Evolutionary conservation across 2,888 invertebrate species (phyloP), one percentile per base, ranked within the genome.

Genomic region (Sacculina carcini): DNA sequence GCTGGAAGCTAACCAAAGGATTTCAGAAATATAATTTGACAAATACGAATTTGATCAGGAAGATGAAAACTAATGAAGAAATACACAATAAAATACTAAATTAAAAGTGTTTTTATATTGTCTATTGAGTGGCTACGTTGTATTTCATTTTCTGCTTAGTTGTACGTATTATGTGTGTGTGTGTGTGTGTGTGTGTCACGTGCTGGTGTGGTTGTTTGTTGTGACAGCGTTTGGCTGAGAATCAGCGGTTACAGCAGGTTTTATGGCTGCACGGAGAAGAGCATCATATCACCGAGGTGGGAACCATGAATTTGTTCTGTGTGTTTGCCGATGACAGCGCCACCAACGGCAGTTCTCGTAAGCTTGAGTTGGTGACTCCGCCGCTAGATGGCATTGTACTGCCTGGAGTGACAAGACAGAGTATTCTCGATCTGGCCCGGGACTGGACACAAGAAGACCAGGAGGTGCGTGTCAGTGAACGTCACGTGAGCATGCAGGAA

Each of bases 281-380:
- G 61, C 79, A 90, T 62, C 76, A 87, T 64, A 64, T 98, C 26
- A 96, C 98, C 0, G 98, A 98, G 73, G 92, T 86, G 44, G 98
- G 98, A 50, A 85, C 94, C 14, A 98, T 98, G 98, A 98, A 98
- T 64, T 76, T 98, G 51, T 94, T 96, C 65, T 73, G 89, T 64
- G 77, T 82, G 61, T 79, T 77, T 67, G 72, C 79, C 56, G 84
- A 94, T 63, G 80, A 86, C 51, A 70, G 82, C 62, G 94, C 92
- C 74, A 10, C 19, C 9, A 26, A 19, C 10, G 53, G 58, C 55
- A 55, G 58, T 59, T 58, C 68, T 67, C 26, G 66, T 89, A 92
- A 89, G 62, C 78, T 77, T 65, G 87, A 89, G 68, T 66, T 98
- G 59, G 72, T 83, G 29, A 98, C 96, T 9, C 92, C 96, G 12